Conservation (phyloP, 2,113 vertebrate species). For the Ranitomeya variabilis region DNA sequence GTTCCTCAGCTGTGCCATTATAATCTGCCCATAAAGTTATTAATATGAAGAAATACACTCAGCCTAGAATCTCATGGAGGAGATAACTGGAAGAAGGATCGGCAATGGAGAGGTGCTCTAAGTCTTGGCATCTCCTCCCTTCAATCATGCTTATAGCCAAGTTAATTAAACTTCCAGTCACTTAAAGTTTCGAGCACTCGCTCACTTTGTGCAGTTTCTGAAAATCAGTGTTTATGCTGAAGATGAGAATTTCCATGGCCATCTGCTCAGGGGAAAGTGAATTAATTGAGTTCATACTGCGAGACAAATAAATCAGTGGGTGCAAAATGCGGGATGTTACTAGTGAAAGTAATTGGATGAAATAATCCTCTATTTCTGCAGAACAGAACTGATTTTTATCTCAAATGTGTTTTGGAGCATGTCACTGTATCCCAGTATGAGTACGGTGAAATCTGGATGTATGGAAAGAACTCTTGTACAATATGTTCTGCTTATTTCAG, state of each 20-base stretch:
- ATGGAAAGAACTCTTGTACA: not conserved
- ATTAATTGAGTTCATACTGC: conserved; percentile 50
- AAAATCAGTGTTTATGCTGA: conserved; percentile 34
- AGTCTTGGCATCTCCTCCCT: conserved; percentile 29
- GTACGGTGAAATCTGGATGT: not conserved
- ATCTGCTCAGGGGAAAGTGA: conserved; percentile 54
- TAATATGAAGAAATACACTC: conserved; percentile 5
- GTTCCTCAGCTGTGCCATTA: not conserved
- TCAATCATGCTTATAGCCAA: conserved; percentile 32
- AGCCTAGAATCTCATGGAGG: not conserved
- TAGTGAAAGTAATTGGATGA: conserved; percentile 51
- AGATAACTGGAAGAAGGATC: not conserved
- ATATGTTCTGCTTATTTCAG: not conserved
- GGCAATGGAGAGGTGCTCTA: conserved; percentile 24
- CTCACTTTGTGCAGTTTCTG: conserved; percentile 37
- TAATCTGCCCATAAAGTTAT: not conserved
- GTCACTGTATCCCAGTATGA: not conserved
- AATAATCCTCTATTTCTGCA: conserved; percentile 31
- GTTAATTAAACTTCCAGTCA: conserved; percentile 55
- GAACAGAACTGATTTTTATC: conserved; percentile 19
- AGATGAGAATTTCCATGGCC: conserved; percentile 44
- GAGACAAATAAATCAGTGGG: conserved; percentile 49
- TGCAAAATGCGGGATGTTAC: conserved; percentile 42
- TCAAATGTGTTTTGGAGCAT: not conserved
- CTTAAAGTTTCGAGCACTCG: conserved; percentile 43